phyloP scores from a whole-genome alignment of 2,113 vertebrate species.

The Pholis gunnellus region DNA sequence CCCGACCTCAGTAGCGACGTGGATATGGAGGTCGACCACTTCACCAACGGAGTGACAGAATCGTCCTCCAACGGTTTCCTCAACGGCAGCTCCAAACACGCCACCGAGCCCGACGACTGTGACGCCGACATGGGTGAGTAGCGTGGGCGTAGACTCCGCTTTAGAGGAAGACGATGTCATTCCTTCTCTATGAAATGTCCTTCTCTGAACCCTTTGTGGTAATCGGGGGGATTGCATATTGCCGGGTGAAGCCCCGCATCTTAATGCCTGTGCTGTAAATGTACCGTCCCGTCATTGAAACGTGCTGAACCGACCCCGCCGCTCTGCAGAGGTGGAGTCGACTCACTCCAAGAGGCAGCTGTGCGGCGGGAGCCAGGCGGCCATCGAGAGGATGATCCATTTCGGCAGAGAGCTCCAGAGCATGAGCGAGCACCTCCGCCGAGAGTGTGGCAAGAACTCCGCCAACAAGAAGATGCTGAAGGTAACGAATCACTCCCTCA shows the following conservation, averaged over 20 bases:
- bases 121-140: conserved; percentile 97
- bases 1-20: conserved; percentile 87
- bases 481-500: conserved; percentile 74
- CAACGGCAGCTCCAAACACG: conserved; percentile 96
- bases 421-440: conserved; percentile 97
- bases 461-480: conserved; percentile 98
- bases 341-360: conserved; percentile 93
- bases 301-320: rapidly evolving
- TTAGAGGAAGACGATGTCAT: too few relatives aligned
- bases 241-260: not conserved
- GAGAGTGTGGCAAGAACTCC: conserved; percentile 97
- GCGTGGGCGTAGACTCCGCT: too few relatives aligned
- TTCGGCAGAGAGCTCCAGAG: conserved; percentile 98
- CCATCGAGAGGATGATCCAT: conserved; percentile 98
- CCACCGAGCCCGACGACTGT: conserved; percentile 93
- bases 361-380: conserved; percentile 97
- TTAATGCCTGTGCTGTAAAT: not conserved
- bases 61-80: conserved; percentile 98
- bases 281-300: not conserved
- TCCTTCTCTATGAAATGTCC: too few relatives aligned
- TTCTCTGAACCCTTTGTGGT: too few relatives aligned
- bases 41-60: conserved; percentile 96
- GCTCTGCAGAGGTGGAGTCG: conserved; percentile 92
- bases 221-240: too few relatives aligned
- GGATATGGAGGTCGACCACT: conserved; percentile 99